Evolutionary conservation across 2,113 vertebrate genomes (phyloP), one percentile per base, ranked within the genome.

Genomic region (Neodontobutis hainanensis): DNA sequence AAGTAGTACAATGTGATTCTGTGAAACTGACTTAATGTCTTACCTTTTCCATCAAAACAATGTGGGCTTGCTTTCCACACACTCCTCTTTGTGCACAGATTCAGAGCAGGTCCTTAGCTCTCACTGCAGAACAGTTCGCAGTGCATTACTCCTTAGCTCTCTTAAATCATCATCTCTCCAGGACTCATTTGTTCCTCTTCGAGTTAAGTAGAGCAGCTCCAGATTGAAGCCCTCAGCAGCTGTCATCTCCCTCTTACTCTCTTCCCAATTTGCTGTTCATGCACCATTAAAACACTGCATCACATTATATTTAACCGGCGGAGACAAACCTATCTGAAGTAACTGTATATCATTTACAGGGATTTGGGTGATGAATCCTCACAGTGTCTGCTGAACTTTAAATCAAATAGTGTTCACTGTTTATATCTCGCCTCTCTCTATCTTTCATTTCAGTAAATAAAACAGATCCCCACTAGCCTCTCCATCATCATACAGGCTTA

Each of bases 141-240:
- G 58, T 60, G 19, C 74, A 81, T 81, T 77, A 72, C 78, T 80
- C 61, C 14, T 72, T 2, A 0, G 45, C 62, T 75, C 80, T 81
- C 81, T 75, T 83, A 84, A 83, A 85, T 83, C 67, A 65, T 73
- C 57, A 48, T 61, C 71, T 76, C 78, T 74, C 63, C 61, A 80
- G 56, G 4, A 80, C 82, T 65, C 63, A 75, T 77, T 68, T 74
- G 60, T 77, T 87, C 79, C 77, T 83, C 76, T 78, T 85, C 61
- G 69, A 69, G 82, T 79, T 82, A 82, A 87, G 74, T 82, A 77
- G 68, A 88, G 78, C 81, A 70, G 66, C 81, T 82, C 76, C 61
- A 81, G 82, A 85, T 75, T 67, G 77, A 81, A 82, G 64, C 86
- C 77, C 61, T 84, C 62, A 76, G 81, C 70, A 69, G 76, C 72